Evolutionary conservation across 2,797 vertebrate genomes (phyloP).

Genomic region (Buphagus erythrorhynchus): DNA sequence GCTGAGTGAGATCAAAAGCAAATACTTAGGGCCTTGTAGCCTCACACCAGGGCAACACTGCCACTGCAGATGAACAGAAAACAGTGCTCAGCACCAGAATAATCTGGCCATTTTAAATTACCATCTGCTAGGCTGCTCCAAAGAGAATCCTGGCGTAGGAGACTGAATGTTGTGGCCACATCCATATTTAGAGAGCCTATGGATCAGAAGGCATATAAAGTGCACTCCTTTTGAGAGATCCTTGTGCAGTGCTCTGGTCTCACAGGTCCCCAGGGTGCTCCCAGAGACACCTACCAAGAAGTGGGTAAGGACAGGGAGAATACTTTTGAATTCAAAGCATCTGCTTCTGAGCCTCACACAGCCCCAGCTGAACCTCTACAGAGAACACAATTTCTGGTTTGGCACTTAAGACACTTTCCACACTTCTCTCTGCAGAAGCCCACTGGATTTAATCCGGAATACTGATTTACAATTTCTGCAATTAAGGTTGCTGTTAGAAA

Average conservation of each 20-base stretch:
- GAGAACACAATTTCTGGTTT: neutral
- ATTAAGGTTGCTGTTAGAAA: neutral
- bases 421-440: neutral
- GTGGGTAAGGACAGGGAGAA: neutral
- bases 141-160: neutral
- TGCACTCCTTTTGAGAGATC: neutral
- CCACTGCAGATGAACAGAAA: neutral
- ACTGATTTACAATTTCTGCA: neutral
- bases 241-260: neutral
- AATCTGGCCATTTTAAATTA: neutral
- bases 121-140: neutral
- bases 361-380: neutral
- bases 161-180: neutral
- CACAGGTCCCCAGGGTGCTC: neutral
- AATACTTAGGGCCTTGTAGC: rapidly evolving
- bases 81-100: neutral
- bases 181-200: neutral
- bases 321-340: neutral
- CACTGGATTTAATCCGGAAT: neutral
- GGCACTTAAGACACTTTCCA: neutral
- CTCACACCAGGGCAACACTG: neutral
- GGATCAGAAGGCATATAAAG: neutral
- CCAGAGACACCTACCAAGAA: neutral
- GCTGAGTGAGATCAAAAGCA: neutral
- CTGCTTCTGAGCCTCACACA: neutral